Base-by-base conservation (phyloP, 2,113 vertebrate genomes). In the Leucoraja erinaceus region DNA sequence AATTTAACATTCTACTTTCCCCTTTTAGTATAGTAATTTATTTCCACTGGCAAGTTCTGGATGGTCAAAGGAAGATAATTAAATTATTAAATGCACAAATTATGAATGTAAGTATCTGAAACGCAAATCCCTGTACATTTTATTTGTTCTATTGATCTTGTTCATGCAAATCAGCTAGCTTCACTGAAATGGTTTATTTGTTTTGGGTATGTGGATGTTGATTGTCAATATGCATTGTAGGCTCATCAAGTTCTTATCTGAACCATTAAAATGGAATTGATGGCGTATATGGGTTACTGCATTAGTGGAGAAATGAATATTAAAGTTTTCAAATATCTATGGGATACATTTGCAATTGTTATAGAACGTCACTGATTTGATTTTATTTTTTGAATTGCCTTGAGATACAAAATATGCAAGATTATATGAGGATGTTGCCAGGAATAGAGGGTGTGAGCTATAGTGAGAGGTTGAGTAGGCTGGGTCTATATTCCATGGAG, bases 21-120 rank as follows among this genome's bases (percentile, higher is more conserved):
- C 20, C 0, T 93, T 94, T 90, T 95, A 98, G 98, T 93, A 96
- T 97, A 0, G 93, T 97, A 72, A 98, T 97, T 96, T 99, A 99
- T 95, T 97, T 99, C 95, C 96, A 98, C 94, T 96, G 97, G 94
- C 98, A 99, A 95, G 97, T 99, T 94, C 96, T 99, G 16, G 97
- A 97, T 66, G 98, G 97, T 68, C 98, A 97, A 93, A 96, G 94
- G 93, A 97, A 96, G 95, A 96, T 99, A 94, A 98, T 99, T 93
- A 31, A 2, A 75, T 95, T 98, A 76, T 96, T 99, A 70, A 96
- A 96, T 95, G 97, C 98, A 93, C 98, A 98, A 95, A 98, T 99
- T n/a, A 92, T 94, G 94, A 98, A 99, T 0, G 98, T 99, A 94
- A 94, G 97, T 96, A 84, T 3, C 68, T 12, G 9, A 72, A 74